Evolutionary conservation across 2,113 vertebrate genomes (phyloP).

Genomic region (Mesembrinibis cayennensis): DNA sequence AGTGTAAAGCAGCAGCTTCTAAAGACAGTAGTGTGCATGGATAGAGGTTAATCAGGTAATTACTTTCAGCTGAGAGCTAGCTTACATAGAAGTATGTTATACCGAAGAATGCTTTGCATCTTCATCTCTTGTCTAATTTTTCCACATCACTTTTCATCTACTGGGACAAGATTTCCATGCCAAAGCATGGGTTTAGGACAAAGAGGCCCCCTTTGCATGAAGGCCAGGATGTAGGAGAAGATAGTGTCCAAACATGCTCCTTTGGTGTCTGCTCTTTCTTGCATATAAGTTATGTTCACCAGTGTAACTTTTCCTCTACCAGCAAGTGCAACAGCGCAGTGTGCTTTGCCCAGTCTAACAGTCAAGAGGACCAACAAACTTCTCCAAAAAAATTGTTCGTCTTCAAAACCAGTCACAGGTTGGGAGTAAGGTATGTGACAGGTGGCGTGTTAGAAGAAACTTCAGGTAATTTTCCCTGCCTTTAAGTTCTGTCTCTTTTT

Average conservation of each 20-base stretch:
- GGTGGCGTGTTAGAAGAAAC: background rate
- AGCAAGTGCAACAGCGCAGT: background rate
- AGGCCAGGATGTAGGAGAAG: background rate
- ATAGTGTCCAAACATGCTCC: background rate
- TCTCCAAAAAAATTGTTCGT: background rate
- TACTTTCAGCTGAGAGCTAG: background rate
- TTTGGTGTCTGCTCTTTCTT: background rate
- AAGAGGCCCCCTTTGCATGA: background rate
- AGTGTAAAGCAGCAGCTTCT: background rate
- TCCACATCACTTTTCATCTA: background rate
- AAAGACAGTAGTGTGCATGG: background rate
- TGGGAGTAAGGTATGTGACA: background rate
- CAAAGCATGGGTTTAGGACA: background rate
- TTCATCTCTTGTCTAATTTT: background rate
- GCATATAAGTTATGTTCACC: background rate
- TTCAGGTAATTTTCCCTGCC: background rate
- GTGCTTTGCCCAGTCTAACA: background rate
- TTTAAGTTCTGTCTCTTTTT: background rate
- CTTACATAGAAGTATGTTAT: background rate
- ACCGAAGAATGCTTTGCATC: background rate
- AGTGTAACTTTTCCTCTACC: background rate
- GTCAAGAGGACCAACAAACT: background rate
- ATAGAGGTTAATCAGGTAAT: background rate
- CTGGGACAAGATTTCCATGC: background rate
- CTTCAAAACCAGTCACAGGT: background rate